These are phyloP conservation scores for Bovichtus variegatus DNA, from an alignment of 2,797 vertebrate genomes.

Conservation along the genomic window DNA sequence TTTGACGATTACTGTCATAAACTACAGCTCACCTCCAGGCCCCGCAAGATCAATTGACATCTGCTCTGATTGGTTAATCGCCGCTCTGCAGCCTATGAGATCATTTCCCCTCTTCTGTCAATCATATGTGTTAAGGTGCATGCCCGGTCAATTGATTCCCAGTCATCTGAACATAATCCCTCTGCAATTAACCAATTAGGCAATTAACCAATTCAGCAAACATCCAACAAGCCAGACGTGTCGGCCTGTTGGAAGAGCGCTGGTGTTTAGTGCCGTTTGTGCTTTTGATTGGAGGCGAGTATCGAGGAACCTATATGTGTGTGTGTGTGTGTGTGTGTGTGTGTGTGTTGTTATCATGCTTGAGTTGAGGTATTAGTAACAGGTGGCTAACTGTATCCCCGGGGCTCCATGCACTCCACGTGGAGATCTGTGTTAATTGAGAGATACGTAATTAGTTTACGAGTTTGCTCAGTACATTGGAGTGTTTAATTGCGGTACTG, in stretches of 20 bases:
- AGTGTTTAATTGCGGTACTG: slow-evolving; percentile 70
- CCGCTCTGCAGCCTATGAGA: slow-evolving; percentile 42
- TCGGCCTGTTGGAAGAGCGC: slow-evolving; percentile 18
- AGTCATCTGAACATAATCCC: slow-evolving; percentile 78
- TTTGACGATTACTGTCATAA: slow-evolving; percentile 49
- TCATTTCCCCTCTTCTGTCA: slow-evolving; percentile 58
- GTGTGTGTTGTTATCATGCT: slow-evolving; percentile 55
- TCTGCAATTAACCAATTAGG: slow-evolving; percentile 81
- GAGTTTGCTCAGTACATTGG: slow-evolving; percentile 47
- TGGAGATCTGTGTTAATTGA: slow-evolving; percentile 75
- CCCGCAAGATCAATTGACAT: slow-evolving; percentile 61
- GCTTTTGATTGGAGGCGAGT: slow-evolving; percentile 50
- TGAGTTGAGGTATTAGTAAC: slow-evolving; percentile 77
- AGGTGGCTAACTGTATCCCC: slow-evolving; percentile 79
- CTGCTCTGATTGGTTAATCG: slow-evolving; percentile 67
- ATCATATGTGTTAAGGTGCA: slow-evolving; percentile 65
- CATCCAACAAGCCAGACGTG: slow-evolving; percentile 57
- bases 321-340: slow-evolving; percentile 24
- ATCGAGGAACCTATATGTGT: slow-evolving; percentile 23
- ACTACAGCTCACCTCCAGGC: slow-evolving; percentile 33
- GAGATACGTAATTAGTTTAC: slow-evolving; percentile 74
- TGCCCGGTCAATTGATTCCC: slow-evolving; percentile 77
- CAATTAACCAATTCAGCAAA: slow-evolving; percentile 77
- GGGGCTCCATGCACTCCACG: slow-evolving; percentile 68
- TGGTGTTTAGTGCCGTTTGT: slow-evolving; percentile 35